phyloP scores from a whole-genome alignment of 2,888 invertebrate species.

The Thelaira solivaga region DNA sequence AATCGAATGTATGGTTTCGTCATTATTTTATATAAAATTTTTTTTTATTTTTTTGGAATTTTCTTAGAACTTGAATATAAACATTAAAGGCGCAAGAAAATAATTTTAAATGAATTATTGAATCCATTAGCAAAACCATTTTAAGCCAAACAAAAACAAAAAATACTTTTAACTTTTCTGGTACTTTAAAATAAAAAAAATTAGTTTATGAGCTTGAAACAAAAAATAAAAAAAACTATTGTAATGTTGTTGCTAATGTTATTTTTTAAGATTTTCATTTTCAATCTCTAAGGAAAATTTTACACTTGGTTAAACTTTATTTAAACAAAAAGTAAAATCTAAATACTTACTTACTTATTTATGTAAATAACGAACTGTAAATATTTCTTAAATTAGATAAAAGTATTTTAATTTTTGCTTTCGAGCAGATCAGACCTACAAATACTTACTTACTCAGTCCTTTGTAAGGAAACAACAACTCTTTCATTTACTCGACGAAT shows the following conservation, averaged over 20 bases:
- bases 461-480: neutral
- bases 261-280: conserved; percentile 27
- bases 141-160: conserved; percentile 64
- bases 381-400: conserved; percentile 47
- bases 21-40: neutral
- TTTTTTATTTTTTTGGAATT: neutral
- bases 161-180: conserved; percentile 24
- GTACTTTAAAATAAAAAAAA: too few species aligned
- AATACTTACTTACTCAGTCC: neutral
- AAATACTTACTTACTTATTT: conserved; percentile 32
- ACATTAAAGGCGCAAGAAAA: conserved; percentile 60
- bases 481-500: neutral
- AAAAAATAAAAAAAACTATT: too few species aligned
- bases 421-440: neutral
- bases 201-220: too few species aligned
- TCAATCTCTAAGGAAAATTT: conserved; percentile 64
- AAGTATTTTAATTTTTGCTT: conserved; percentile 5
- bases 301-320: conserved; percentile 72
- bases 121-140: conserved; percentile 76
- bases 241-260: conserved; percentile 37
- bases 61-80: too few species aligned
- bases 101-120: conserved; percentile 76
- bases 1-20: too few species aligned
- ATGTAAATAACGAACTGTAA: conserved; percentile 11
- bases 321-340: conserved; percentile 23